Base-by-base conservation (phyloP, 2,797 vertebrate genomes). In the Apogon hyalosoma region DNA sequence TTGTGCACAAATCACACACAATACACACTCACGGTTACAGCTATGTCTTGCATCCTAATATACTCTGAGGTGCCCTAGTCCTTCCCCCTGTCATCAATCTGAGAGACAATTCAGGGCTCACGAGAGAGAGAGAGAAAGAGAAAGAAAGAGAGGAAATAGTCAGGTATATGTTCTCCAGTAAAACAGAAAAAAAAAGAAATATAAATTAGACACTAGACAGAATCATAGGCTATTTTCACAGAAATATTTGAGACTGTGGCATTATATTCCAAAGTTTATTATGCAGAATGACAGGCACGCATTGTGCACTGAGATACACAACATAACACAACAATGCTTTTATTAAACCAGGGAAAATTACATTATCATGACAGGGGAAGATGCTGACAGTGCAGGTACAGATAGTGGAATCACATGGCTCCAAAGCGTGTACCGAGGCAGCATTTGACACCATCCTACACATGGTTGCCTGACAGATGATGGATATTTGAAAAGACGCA, bases 1-100 rank as follows among this genome's bases (percentile, higher is more conserved):
- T 48, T 7, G 11, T 46, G 48, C 16, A 9, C 13, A 19, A 36
- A 69, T 45, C 38, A 31, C 68, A 77, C 59, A 31, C 39, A 15
- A 8, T 6, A 41, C 54, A 61, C 75, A 69, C 60, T 50, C 71
- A 10, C 78, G 77, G 65, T 76, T 73, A 72, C 62, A 55, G 77
- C 67, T 78, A 80, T 59, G 63, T 74, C 82, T 53, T n/a, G 56
- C 84, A 85, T 87, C 70, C 72, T 90, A 92, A 90, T 88, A 80
- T 69, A 85, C 87, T 80, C 87, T 4, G 71, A 87, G 87, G 88
- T 84, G 76, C 78, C 74, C 61, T 36, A 68, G 68, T 73, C 64
- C 66, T 75, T 77, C 73, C 75, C 74, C 73, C 63, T 68, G 76
- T 83, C 88, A 91, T 91, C 85, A 92, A 92, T 92, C 89, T 88